These are phyloP conservation scores for Glossosoma conforme DNA, from an alignment of 1,140 invertebrate species.

Conservation along the genomic window DNA sequence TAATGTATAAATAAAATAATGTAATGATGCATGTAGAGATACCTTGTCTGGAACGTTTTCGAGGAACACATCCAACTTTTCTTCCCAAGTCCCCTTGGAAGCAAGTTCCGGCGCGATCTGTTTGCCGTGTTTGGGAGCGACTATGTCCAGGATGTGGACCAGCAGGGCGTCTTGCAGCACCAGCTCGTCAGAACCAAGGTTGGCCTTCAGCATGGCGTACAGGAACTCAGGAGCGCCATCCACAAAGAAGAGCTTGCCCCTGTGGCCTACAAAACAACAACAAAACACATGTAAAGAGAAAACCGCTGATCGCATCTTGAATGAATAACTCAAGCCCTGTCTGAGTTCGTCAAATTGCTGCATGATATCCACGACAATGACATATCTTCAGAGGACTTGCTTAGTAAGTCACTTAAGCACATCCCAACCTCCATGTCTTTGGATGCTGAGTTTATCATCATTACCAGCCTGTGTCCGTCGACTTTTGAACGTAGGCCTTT, in stretches of 20 bases:
- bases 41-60: conserved; percentile 33
- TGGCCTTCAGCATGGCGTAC: conserved; percentile 41
- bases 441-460: too few relatives aligned
- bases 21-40: too few relatives aligned
- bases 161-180: conserved; percentile 53
- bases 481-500: too few relatives aligned
- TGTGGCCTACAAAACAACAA: conserved; percentile 44
- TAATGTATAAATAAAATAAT: conserved; percentile 34
- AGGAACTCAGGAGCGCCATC: conserved; percentile 57
- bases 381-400: too few relatives aligned
- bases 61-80: conserved; percentile 40
- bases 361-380: too few relatives aligned
- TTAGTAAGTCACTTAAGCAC: too few relatives aligned
- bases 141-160: conserved; percentile 46
- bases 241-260: conserved; percentile 51
- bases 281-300: too few relatives aligned
- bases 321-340: too few relatives aligned
- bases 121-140: conserved; percentile 51
- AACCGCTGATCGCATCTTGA: too few relatives aligned
- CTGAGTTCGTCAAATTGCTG: too few relatives aligned
- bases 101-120: conserved; percentile 48
- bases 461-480: too few relatives aligned
- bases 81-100: conserved; percentile 52
- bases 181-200: conserved; percentile 43
- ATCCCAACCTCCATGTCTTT: too few relatives aligned